A percentile compares a stretch with the other conserved stretches of the same genome.
Conservation (phyloP, 1,140 invertebrate genomes). For the Caerostris darwini region DNA sequence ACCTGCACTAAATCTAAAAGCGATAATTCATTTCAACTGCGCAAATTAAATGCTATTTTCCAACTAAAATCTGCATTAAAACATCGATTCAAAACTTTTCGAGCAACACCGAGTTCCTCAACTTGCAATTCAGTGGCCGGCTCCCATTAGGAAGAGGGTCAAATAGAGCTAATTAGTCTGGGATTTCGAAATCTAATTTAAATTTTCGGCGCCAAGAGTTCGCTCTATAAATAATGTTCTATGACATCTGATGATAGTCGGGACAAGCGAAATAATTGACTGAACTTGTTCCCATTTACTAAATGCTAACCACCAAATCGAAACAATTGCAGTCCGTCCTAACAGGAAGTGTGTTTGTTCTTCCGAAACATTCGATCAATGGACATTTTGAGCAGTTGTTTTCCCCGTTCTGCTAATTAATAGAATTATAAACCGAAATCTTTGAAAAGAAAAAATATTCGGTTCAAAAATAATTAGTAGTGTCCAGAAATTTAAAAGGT, state of each 20-base stretch:
- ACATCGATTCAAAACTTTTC: neutral
- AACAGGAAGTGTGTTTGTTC: neutral
- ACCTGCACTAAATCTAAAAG: neutral
- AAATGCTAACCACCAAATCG: neutral
- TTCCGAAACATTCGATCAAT: neutral
- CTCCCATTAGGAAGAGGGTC: neutral
- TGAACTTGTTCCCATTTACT: neutral
- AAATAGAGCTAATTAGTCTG: constrained; percentile 29
- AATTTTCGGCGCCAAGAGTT: neutral
- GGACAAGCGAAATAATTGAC: constrained; percentile 34
- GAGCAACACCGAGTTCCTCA: neutral
- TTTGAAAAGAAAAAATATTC: too few relatives aligned
- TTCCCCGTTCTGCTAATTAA: neutral
- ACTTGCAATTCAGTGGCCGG: neutral
- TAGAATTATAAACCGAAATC: neutral
- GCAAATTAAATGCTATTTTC: neutral
- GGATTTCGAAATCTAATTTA: constrained; percentile 17
- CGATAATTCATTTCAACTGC: neutral
- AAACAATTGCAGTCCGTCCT: neutral
- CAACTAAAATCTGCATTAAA: neutral
- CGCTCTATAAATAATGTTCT: neutral
- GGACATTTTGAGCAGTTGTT: neutral
- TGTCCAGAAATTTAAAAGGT: too few relatives aligned
- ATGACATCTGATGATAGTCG: constrained; percentile 13
- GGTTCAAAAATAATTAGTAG: too few relatives aligned